These are phyloP conservation scores for Ptyas mucosa DNA, from an alignment of 2,113 vertebrate genomes.

Conservation along the genomic window DNA sequence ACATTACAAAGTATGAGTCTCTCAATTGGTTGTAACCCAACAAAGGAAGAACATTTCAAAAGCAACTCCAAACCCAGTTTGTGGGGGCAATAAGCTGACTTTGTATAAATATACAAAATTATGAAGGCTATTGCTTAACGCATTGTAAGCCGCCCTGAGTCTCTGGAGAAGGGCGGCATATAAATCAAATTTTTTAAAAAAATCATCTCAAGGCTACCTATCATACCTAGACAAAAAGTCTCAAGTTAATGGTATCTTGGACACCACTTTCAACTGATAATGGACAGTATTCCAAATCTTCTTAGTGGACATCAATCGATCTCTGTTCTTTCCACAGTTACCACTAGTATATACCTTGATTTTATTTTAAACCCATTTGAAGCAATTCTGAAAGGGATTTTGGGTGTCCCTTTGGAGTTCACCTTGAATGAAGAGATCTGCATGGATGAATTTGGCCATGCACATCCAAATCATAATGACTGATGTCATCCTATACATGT, in stretches of 20 bases:
- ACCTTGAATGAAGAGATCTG: constrained; percentile 8
- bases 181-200: no score
- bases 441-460: constrained; percentile 14
- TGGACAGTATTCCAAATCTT: background rate
- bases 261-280: background rate
- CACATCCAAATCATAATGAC: constrained; percentile 46
- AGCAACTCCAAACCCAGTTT: background rate
- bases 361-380: background rate
- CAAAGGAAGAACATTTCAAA: background rate
- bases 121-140: no score
- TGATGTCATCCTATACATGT: constrained; percentile 29
- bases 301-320: background rate
- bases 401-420: background rate
- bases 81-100: no score
- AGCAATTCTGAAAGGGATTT: background rate
- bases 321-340: background rate
- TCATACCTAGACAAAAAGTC: background rate
- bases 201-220: background rate
- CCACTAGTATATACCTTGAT: background rate
- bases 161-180: no score
- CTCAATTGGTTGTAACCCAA: background rate
- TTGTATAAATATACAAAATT: no score
- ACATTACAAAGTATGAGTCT: background rate
- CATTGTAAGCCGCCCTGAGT: no score
- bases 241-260: background rate